Conservation (phyloP, 2,113 vertebrate species). For the Ciconia boyciana region DNA sequence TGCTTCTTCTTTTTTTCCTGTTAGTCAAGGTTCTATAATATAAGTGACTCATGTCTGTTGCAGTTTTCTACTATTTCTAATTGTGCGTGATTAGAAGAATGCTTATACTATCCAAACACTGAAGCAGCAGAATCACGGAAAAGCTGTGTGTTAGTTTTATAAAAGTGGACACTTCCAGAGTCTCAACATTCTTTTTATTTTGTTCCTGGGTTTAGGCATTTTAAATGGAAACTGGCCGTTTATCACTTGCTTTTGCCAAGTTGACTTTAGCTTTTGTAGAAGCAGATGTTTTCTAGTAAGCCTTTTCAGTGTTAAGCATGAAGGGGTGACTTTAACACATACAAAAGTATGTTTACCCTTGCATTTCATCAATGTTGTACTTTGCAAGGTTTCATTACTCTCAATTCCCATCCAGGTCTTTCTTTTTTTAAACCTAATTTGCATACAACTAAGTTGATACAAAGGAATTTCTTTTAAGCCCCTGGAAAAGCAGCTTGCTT, state of each 20-base stretch:
- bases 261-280: slow-evolving; percentile 40
- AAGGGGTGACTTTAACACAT: not conserved
- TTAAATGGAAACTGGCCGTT: slow-evolving; percentile 35
- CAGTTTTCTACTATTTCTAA: slow-evolving; percentile 39
- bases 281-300: slow-evolving; percentile 52
- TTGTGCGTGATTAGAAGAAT: slow-evolving; percentile 3
- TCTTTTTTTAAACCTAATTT: slow-evolving; percentile 32
- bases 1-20: not conserved
- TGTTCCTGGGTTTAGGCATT: slow-evolving; percentile 25
- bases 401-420: not conserved
- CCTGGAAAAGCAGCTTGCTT: slow-evolving; percentile 48
- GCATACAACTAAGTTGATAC: slow-evolving; percentile 45
- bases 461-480: slow-evolving; percentile 45
- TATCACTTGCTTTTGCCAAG: slow-evolving; percentile 13
- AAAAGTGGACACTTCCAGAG: not conserved
- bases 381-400: not conserved
- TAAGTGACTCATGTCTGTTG: not conserved
- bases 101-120: not conserved
- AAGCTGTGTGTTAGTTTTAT: not conserved
- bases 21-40: not conserved
- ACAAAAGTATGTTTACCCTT: slow-evolving; percentile 41
- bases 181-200: not conserved
- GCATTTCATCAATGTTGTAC: not conserved
- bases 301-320: not conserved
- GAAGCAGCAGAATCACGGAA: not conserved